Percentiles rank a stretch among this genome's conserved stretches.
These are phyloP conservation scores for Psettodes erumei DNA, from an alignment of 2,113 vertebrate species.

Conservation along the genomic window DNA sequence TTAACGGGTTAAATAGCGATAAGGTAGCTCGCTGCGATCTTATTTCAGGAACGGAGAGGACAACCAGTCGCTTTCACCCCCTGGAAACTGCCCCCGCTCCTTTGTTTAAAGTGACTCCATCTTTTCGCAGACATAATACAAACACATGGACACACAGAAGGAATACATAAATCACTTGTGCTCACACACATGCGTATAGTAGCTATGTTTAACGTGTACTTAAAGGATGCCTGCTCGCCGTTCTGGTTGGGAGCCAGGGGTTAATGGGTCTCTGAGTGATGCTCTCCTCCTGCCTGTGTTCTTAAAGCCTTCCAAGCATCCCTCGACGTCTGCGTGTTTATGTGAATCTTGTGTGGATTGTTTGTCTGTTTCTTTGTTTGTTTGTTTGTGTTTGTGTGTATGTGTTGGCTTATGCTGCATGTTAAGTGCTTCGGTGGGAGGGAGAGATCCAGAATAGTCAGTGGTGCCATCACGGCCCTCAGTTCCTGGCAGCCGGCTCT, in stretches of 20 bases:
- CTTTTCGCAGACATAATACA: constrained; percentile 26
- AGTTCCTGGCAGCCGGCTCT: constrained; percentile 63
- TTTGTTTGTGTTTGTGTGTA: constrained; percentile 65
- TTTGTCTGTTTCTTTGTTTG: constrained; percentile 49
- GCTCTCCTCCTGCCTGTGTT: constrained; percentile 62
- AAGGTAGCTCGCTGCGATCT: constrained; percentile 37
- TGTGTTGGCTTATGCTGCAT: constrained; percentile 63
- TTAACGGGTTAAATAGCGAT: constrained; percentile 44
- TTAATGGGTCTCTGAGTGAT: constrained; percentile 80
- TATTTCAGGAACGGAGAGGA: constrained; percentile 18
- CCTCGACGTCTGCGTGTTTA: constrained; percentile 64
- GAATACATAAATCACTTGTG: constrained; percentile 60
- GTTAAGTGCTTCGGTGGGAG: constrained; percentile 71
- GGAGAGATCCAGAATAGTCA: constrained; percentile 58
- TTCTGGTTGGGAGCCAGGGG: constrained; percentile 75
- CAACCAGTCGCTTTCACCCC: constrained; percentile 21
- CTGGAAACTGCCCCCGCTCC: constrained; percentile 25
- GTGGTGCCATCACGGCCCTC: constrained; percentile 58
- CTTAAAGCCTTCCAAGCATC: constrained; percentile 65
- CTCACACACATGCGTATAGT: constrained; percentile 43
- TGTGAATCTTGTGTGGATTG: constrained; percentile 62
- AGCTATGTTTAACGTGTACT: constrained; percentile 65
- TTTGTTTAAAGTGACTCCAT: constrained; percentile 25
- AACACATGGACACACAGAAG: constrained; percentile 25
- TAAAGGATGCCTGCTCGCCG: constrained; percentile 63